These are phyloP conservation scores for Elymnias hypermnestra DNA, from an alignment of 1,140 invertebrate species.

Conservation along the genomic window DNA sequence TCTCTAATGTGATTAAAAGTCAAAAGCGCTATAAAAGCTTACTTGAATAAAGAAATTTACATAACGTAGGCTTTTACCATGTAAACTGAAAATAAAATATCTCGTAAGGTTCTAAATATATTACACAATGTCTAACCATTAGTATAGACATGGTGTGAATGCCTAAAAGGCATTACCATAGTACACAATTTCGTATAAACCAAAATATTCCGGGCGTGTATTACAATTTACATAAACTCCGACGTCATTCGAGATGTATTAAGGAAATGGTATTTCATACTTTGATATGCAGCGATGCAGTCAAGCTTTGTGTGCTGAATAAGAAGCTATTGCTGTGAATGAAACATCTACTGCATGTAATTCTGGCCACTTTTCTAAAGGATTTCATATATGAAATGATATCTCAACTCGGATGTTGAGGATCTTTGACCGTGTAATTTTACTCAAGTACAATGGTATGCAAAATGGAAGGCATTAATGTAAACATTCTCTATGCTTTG, in stretches of 20 bases:
- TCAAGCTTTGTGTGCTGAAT: conserved; percentile 37
- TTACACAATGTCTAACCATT: conserved; percentile 33
- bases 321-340: conserved; percentile 28
- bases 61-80: too few relatives aligned
- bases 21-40: too few relatives aligned
- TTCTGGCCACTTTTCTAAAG: conserved; percentile 12
- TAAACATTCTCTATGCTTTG: too few relatives aligned
- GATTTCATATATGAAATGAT: background rate
- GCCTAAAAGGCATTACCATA: conserved; percentile 43
- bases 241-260: conserved; percentile 64
- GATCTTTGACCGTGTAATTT: background rate
- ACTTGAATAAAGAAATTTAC: too few relatives aligned
- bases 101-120: background rate
- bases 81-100: too few relatives aligned
- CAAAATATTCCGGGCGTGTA: conserved; percentile 63
- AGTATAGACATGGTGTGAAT: conserved; percentile 49
- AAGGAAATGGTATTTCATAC: conserved; percentile 62
- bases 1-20: too few relatives aligned
- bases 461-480: background rate
- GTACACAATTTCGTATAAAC: conserved; percentile 25
- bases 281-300: conserved; percentile 57
- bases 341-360: conserved; percentile 14
- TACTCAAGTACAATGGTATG: background rate
- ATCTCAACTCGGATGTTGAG: background rate
- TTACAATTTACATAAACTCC: conserved; percentile 68